Evolutionary conservation across 2,113 vertebrate genomes (phyloP), one percentile per base, ranked within the genome.

Genomic region (Spea multiplicata): DNA sequence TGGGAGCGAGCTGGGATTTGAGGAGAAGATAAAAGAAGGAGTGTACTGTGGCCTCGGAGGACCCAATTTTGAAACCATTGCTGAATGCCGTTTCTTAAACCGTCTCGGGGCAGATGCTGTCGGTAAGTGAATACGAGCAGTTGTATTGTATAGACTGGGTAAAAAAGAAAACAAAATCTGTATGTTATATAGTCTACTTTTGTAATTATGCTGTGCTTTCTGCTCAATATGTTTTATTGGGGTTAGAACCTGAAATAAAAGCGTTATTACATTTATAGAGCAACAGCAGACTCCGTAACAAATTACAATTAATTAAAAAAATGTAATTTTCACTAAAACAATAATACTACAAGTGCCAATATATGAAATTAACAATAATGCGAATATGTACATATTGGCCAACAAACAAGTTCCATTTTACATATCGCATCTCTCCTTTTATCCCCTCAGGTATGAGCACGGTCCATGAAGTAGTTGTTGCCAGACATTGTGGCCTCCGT

Each of bases 371-470:
- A 30, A 30, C 30, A 30, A 30, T 30, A 30, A 30, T 30, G 30
- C 30, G 30, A 30, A 30, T 30, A 30, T 30, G 30, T 30, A n/a
- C n/a, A n/a, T n/a, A n/a, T n/a, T n/a, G n/a, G n/a, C n/a, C n/a
- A 30, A 30, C 30, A 30, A 30, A 30, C 30, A 30, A 30, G 2
- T 30, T 30, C 30, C 2, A 30, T 30, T 30, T 30, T 30, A 30
- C 30, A 30, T 52, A 52, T 52, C 9, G 6, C 50, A 52, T 30
- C 50, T 52, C 50, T 52, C 9, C 50, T 52, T 52, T 52, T 64
- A 16, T 59, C 13, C 5, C n/a, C 0, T 66, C 44, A 97, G 96
- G 95, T 30, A 98, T 97, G 97, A 99, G 97, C 90, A 98, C 95
- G 0, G 94, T 92, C 7, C 94, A 93, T 44, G 96, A 98, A 87